phyloP scores from a whole-genome alignment of 2,888 invertebrate genomes.

The Chymomyza fuscimana region DNA sequence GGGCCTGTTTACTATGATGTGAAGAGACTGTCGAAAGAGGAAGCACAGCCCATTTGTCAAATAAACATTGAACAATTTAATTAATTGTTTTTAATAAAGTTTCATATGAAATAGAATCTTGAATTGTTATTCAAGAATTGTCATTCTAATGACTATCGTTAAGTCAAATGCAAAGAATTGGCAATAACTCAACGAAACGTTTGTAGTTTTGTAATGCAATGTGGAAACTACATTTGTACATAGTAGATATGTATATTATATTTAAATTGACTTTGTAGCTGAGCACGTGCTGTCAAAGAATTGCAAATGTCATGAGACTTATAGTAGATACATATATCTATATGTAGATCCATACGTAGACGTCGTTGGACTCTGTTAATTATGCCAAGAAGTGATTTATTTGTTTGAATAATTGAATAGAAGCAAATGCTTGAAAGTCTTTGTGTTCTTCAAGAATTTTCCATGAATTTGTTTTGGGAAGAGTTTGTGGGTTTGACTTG shows the following conservation, averaged over 20 bases:
- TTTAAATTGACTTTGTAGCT: background rate
- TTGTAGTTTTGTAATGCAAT: background rate
- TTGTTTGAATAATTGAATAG: background rate
- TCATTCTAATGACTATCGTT: conserved; percentile 15
- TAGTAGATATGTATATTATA: background rate
- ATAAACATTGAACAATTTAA: conserved; percentile 15
- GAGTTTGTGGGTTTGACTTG: background rate
- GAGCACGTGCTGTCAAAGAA: conserved; percentile 26
- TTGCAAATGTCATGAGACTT: conserved; percentile 24
- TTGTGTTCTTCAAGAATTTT: background rate
- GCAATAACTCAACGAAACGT: conserved; percentile 15
- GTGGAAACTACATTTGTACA: too few relatives aligned
- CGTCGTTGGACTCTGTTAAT: background rate
- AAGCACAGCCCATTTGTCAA: background rate
- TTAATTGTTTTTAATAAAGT: conserved; percentile 25
- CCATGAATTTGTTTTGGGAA: too few relatives aligned
- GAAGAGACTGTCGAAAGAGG: background rate
- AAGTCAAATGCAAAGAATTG: conserved; percentile 33
- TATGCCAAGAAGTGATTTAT: background rate
- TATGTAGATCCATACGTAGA: background rate
- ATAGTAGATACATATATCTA: background rate
- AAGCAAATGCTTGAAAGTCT: background rate
- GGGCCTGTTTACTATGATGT: background rate
- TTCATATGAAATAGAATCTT: conserved; percentile 4
- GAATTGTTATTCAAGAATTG: background rate